phyloP scores from a whole-genome alignment of 2,797 vertebrate species.

The Loriculus beryllinus region DNA sequence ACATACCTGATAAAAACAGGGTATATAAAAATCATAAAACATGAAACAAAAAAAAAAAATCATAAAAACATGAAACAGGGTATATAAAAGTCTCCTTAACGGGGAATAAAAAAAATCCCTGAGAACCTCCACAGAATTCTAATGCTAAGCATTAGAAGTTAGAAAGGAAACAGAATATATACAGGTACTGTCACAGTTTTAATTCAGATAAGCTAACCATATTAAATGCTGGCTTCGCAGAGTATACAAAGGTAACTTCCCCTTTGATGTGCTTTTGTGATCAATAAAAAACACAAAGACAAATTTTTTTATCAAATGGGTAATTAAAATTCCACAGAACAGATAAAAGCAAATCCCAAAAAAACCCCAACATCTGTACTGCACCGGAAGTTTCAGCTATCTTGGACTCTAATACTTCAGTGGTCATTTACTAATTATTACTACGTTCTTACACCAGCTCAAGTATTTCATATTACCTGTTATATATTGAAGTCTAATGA shows the following conservation, averaged over 20 bases:
- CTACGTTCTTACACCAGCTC: not conserved
- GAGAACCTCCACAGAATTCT: not conserved
- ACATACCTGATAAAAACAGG: not conserved
- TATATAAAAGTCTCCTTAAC: not conserved
- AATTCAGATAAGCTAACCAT: not conserved
- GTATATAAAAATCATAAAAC: not conserved
- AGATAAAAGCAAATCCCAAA: not conserved
- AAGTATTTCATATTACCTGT: not conserved
- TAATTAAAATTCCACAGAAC: not conserved
- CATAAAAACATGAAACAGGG: not conserved
- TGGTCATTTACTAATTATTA: not conserved
- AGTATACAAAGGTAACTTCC: not conserved
- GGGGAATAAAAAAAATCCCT: not conserved
- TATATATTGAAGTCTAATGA: not conserved
- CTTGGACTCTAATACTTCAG: not conserved
- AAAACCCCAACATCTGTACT: accelerated
- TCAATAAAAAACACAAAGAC: not conserved
- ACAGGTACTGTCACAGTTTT: not conserved
- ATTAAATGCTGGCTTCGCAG: not conserved
- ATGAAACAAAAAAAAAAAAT: not conserved
- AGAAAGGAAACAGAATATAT: not conserved
- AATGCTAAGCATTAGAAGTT: not conserved
- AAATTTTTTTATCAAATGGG: not conserved
- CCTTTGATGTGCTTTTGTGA: not conserved
- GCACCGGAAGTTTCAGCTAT: not conserved